Evolutionary conservation across 2,797 vertebrate species (phyloP).

Genomic region (Otus scops): DNA sequence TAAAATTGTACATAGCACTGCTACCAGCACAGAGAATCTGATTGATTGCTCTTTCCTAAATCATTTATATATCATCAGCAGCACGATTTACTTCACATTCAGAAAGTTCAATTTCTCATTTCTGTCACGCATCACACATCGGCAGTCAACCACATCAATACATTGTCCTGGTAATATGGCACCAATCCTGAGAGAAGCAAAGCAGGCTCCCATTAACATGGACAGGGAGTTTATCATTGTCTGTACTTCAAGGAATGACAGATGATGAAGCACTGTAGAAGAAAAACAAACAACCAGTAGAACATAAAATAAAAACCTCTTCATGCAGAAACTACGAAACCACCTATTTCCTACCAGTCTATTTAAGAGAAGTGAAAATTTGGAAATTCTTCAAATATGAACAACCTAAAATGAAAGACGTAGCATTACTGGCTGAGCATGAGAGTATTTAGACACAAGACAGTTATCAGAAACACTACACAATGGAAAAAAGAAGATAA

Average conservation of each 20-base stretch:
- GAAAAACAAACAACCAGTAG: neutral
- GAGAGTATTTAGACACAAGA: neutral
- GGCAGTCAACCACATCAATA: slow-evolving; percentile 38
- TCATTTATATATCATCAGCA: neutral
- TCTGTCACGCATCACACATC: slow-evolving; percentile 4
- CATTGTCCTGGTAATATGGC: neutral
- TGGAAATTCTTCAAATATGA: neutral
- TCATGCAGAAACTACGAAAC: neutral
- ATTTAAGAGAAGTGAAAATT: neutral
- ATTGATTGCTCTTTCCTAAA: neutral
- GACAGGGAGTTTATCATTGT: neutral
- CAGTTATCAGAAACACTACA: neutral
- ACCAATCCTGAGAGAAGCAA: neutral
- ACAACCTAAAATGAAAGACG: neutral
- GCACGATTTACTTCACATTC: neutral
- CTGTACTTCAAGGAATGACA: neutral
- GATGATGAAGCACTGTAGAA: neutral
- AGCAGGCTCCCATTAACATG: neutral
- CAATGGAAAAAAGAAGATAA: neutral
- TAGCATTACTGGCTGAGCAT: neutral
- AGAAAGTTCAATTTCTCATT: slow-evolving; percentile 41
- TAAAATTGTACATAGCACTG: neutral
- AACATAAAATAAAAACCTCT: neutral
- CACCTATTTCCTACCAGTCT: neutral
- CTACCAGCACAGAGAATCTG: neutral